Evolutionary conservation across 2,888 invertebrate species (phyloP), one percentile per base, ranked within the genome.

Genomic region (Aphidoletes aphidimyza): DNA sequence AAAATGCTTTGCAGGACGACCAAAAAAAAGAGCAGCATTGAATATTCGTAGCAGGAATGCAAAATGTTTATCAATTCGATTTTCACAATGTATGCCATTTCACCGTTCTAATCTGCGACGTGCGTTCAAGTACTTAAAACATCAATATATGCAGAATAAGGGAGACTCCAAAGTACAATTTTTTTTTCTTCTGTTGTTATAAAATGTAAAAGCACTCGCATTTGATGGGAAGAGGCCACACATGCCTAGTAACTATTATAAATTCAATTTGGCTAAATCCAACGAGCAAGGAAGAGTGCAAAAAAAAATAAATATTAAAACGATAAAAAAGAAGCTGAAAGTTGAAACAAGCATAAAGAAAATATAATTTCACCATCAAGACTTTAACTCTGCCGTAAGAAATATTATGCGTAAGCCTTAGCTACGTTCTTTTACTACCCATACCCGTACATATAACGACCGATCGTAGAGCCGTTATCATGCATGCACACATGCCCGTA

Each of bases 211-310:
- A 69, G 69, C 30, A 69, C 69, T 69, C 22, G 6, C 22, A 5
- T 54, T n/a, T 54, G n/a, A 54, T 54, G 54, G 69, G 34, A 69
- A 69, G 69, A 69, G 69, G 69, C 69, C 69, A 69, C 69, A 69
- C 69, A 69, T 69, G 69, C 69, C 69, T 69, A 69, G 30, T 34
- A 69, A 69, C 69, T 69, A 69, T 69, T 69, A 69, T 69, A 69
- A 69, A 69, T 69, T 69, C 69, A 69, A 69, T 69, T 69, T 69
- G n/a, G 26, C 69, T 69, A 69, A 69, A 69, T 69, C 69, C 69
- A 69, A 30, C 69, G n/a, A 30, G 19, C 19, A 47, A 17, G 47
- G 17, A 47, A 5, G 47, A 47, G 47, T 8, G 47, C 9, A 54
- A 26, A 34, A 69, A 69, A 69, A 69, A 69, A 30, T n/a, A n/a